A percentile compares a stretch with the other conserved stretches of the same genome.
These are phyloP conservation scores for Leptestheria dahalacensis DNA, from an alignment of 1,140 invertebrate genomes.

Conservation along the genomic window DNA sequence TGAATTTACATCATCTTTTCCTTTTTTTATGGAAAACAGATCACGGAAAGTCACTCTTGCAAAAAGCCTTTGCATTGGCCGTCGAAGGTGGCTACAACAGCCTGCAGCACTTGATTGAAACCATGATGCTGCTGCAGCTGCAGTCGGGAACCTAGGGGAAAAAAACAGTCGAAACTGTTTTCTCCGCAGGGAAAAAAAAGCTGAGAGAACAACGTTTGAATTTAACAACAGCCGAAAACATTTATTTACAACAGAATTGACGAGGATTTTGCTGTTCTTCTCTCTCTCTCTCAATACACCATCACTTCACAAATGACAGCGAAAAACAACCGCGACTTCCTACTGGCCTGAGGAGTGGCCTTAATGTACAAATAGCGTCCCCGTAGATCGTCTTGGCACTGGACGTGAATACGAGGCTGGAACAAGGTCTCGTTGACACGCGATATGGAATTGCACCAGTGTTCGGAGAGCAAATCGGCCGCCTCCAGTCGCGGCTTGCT, in stretches of 20 bases:
- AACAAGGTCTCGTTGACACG: constrained; percentile 37
- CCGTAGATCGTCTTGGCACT: constrained; percentile 30
- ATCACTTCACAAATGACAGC: constrained; percentile 39
- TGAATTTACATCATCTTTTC: too few species aligned
- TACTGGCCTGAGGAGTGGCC: constrained; percentile 35
- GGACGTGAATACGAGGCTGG: constrained; percentile 31
- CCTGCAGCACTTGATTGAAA: constrained; percentile 56
- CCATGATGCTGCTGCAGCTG: constrained; percentile 59
- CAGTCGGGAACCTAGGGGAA: constrained; percentile 63
- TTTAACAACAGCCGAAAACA: background rate
- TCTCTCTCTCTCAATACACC: constrained; percentile 29
- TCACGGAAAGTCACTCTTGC: constrained; percentile 56
- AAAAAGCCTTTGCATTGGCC: constrained; percentile 65
- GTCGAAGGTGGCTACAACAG: constrained; percentile 62
- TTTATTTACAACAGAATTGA: background rate
- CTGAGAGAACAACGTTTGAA: constrained; percentile 1
- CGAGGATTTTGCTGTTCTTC: background rate
- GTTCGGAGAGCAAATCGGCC: constrained; percentile 22
- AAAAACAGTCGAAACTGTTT: too few species aligned
- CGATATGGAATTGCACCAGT: constrained; percentile 35
- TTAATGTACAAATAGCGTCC: constrained; percentile 40
- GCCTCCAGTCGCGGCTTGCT: constrained; percentile 29
- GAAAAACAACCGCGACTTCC: constrained; percentile 36
- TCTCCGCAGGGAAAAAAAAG: background rate
- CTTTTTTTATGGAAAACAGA: constrained; percentile 39